These are phyloP conservation scores for Pluvianellus socialis DNA, from an alignment of 2,113 vertebrate species.

Conservation along the genomic window DNA sequence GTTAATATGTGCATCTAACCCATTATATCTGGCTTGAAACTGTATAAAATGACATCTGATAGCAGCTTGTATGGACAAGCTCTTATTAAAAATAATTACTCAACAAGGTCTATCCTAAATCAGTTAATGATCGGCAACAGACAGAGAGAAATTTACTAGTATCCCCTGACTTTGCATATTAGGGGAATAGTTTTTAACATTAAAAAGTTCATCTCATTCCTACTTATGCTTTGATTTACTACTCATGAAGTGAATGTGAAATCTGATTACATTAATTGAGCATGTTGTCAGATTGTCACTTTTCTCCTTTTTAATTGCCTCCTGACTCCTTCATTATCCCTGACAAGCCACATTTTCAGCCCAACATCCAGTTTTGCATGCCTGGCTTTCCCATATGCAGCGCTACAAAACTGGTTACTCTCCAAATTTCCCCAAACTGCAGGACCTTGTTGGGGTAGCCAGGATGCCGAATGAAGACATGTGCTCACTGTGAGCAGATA, in stretches of 20 bases:
- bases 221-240: not conserved
- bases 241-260: not conserved
- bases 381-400: not conserved
- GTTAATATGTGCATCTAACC: constrained; percentile 23
- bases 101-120: constrained; percentile 41
- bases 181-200: constrained; percentile 41
- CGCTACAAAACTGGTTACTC: not conserved
- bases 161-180: constrained; percentile 44
- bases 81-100: constrained; percentile 34
- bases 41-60: constrained; percentile 52
- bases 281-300: constrained; percentile 54
- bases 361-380: not conserved
- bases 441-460: not conserved
- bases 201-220: constrained; percentile 1
- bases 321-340: not conserved
- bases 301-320: constrained; percentile 46
- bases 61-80: constrained; percentile 13
- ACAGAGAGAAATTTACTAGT: not conserved
- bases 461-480: not conserved
- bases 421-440: not conserved
- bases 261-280: constrained; percentile 48
- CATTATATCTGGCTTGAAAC: constrained; percentile 30
- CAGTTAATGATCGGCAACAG: constrained; percentile 44
- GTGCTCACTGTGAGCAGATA: not conserved
- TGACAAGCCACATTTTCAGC: not conserved